A percentile compares a stretch with the other conserved stretches of the same genome.
Evolutionary conservation across 2,888 invertebrate species (phyloP).

Genomic region (Sicus ferrugineus): DNA sequence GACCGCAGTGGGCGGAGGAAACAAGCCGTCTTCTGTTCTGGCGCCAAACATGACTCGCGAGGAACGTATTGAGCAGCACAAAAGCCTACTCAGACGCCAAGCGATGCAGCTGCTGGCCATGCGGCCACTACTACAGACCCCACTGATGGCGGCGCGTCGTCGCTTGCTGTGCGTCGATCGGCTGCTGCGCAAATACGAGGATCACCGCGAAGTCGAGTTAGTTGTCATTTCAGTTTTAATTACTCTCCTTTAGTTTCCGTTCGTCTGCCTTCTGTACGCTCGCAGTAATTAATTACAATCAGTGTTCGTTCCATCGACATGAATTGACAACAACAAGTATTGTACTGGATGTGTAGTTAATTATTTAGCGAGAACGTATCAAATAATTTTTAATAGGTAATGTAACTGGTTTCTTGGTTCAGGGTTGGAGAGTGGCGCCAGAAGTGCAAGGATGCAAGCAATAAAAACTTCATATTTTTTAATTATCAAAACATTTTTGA

Average conservation of each 20-base stretch:
- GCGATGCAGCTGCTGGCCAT: constrained; percentile 60
- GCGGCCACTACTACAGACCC: constrained; percentile 54
- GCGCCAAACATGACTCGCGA: constrained; percentile 53
- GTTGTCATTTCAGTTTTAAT: constrained; percentile 35
- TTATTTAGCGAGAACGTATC: background rate
- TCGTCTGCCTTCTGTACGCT: too few species aligned
- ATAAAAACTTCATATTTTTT: too few species aligned
- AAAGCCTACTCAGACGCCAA: constrained; percentile 57
- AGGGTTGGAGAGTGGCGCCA: too few species aligned
- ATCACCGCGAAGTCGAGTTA: constrained; percentile 53
- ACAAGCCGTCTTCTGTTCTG: constrained; percentile 25
- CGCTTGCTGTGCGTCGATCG: constrained; percentile 60
- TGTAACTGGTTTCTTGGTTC: too few species aligned
- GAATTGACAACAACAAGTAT: background rate
- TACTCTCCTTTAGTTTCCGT: background rate
- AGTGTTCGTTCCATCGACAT: background rate
- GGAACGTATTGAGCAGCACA: constrained; percentile 60
- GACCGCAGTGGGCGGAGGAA: background rate
- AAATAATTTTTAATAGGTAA: too few species aligned
- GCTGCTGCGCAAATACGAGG: constrained; percentile 56
- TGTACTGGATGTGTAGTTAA: background rate
- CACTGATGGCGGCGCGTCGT: constrained; percentile 52
- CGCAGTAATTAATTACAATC: background rate
- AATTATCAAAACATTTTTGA: too few species aligned
- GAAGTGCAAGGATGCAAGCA: too few species aligned